Evolutionary conservation across 2,888 invertebrate species (phyloP), one percentile per base, ranked within the genome.

Genomic region (Latheticus oryzae): DNA sequence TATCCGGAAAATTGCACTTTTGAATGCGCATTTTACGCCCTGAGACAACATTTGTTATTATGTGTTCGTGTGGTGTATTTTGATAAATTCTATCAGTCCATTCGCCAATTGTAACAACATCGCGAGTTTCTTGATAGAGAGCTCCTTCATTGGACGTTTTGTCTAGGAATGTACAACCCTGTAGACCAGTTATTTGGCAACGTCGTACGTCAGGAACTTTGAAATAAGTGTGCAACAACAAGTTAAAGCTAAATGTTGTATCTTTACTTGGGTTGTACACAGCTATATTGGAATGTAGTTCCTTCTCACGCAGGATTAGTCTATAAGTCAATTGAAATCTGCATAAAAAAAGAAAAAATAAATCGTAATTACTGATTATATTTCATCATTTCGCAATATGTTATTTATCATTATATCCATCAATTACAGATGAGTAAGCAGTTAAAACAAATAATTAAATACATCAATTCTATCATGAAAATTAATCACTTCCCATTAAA

Each of bases 11-110:
- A 81, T 96, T 95, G 79, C 92, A 92, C 80, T 96, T 96, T 79
- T 92, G 91, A 75, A 97, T 87, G 74, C 92, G 85, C 91, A 96
- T 93, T 81, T 93, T 93, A 60, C 94, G 84, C 0, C 93, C 93
- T 63, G 93, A 93, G 47, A 93, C 94, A 32, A 94, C 93, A 79
- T 95, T 95, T 63, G 93, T 93, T 73, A 97, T 91, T 74, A 93
- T 90, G 79, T 96, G 93, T 77, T 94, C 93, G 73, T 91, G 92
- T 68, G 93, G 91, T 9, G 95, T 95, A 80, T 94, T 93, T 80
- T 93, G 93, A 80, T 96, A 96, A 78, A 95, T 87, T 73, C 94
- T 86, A 80, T 96, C 96, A 67, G 95, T 95, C 90, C 94, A 94
- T 81, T 95, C 94, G 73, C 87, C 87, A 63, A 97, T 88, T 52